Percentiles rank a stretch among this genome's conserved stretches.
These are phyloP conservation scores for Carcina quercana DNA, from an alignment of 2,888 invertebrate species.

Conservation along the genomic window DNA sequence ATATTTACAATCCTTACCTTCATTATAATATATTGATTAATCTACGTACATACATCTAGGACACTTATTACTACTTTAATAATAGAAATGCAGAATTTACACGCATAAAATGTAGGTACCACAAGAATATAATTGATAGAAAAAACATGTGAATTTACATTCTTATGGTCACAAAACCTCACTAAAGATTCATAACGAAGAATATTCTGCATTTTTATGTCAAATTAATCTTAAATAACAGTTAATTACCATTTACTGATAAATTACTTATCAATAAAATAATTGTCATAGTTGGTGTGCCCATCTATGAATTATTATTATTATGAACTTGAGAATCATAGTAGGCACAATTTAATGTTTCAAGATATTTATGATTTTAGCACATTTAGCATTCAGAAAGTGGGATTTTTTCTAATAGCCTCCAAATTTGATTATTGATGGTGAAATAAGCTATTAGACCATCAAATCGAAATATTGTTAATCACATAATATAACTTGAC, in stretches of 20 bases:
- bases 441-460: no score
- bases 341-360: slow-evolving; percentile 16
- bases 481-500: no score
- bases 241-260: slow-evolving; percentile 46
- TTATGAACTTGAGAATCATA: slow-evolving; percentile 13
- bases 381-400: no score
- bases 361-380: no score
- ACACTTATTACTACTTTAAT: slow-evolving; percentile 46
- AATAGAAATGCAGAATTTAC: slow-evolving; percentile 57
- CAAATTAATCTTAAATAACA: slow-evolving; percentile 45
- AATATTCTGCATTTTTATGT: slow-evolving; percentile 62
- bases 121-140: neutral
- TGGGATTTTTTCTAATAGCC: no score
- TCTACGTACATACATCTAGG: slow-evolving; percentile 57
- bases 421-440: no score
- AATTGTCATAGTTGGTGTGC: slow-evolving; percentile 38
- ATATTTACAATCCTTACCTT: slow-evolving; percentile 71
- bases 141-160: no score
- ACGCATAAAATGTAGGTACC: neutral
- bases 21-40: slow-evolving; percentile 57
- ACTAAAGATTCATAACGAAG: no score
- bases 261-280: slow-evolving; percentile 35
- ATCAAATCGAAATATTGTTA: no score
- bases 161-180: no score
- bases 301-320: slow-evolving; percentile 16